phyloP scores from a whole-genome alignment of 92 coral and sea anemone genomes.

The Galaxea fascicularis region DNA sequence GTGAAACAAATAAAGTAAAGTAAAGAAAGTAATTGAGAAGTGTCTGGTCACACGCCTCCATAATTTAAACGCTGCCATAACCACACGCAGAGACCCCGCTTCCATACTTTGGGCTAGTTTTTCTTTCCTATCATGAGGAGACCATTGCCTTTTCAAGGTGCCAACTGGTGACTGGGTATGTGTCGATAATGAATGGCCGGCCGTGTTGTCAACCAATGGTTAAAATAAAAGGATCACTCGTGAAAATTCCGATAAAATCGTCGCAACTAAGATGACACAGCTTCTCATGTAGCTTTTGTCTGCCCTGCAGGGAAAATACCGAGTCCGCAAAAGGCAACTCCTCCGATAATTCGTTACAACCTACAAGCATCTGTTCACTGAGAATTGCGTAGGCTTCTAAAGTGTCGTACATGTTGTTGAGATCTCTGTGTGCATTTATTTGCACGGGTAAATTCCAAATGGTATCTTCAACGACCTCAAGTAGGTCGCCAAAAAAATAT shows the following conservation, averaged over 20 bases:
- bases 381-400: slow-evolving; percentile 30
- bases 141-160: slow-evolving; percentile 28
- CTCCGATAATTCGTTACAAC: slow-evolving; percentile 46
- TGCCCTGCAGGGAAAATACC: slow-evolving; percentile 55
- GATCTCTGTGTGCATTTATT: slow-evolving; percentile 32
- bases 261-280: slow-evolving; percentile 42
- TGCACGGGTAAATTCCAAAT: slow-evolving; percentile 26
- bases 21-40: slow-evolving; percentile 56
- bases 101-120: slow-evolving; percentile 36
- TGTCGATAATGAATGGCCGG: slow-evolving; percentile 38
- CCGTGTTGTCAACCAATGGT: slow-evolving; percentile 33
- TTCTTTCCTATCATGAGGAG: slow-evolving; percentile 23
- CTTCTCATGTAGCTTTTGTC: slow-evolving; percentile 35
- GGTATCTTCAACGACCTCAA: slow-evolving; percentile 27
- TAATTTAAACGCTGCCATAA: slow-evolving; percentile 55
- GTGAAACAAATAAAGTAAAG: too few relatives aligned
- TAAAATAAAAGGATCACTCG: slow-evolving; percentile 42
- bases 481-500: slow-evolving; percentile 22
- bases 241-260: slow-evolving; percentile 48
- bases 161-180: slow-evolving; percentile 39
- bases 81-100: slow-evolving; percentile 48
- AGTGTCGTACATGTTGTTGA: slow-evolving; percentile 24
- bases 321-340: slow-evolving; percentile 66
- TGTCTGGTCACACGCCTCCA: slow-evolving; percentile 56
- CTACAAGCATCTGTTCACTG: slow-evolving; percentile 28